Base-by-base conservation (phyloP, 92 coral and sea anemone species). In the Porites lobata region DNA sequence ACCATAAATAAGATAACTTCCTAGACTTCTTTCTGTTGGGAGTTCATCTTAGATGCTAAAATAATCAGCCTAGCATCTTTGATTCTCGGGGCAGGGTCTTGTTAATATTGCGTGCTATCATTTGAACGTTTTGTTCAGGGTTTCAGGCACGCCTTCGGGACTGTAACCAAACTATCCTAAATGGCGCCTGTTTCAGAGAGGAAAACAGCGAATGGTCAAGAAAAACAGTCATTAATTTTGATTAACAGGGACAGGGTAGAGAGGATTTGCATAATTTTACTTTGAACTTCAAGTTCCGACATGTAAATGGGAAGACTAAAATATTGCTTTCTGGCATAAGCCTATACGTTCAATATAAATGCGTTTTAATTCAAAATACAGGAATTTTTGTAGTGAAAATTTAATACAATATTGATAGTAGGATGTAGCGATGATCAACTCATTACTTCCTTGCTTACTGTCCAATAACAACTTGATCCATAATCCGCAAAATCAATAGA, bases 191-290 rank as follows among this genome's bases (percentile, higher is more conserved):
- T 66, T 69, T 50, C 56, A 76, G 38, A 32, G 47, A 38, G 19
- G 58, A 72, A 21, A 52, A 14, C 65, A 56, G 5, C 38, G 58
- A 38, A 57, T 22, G 20, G 22, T 52, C 51, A 74, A 74, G 22
- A 5, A 50, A 50, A 47, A 69, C 51, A 81, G 52, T 82, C 86
- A 82, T 82, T 82, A 82, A 82, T 82, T 82, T 58, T 82, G 38
- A 80, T 70, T 82, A 56, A 66, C 69, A 38, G 22, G 14, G 78
- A 82, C 78, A 82, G 86, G 47, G 53, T 82, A 21, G 20, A 68
- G 22, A 67, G 86, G 78, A 82, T 82, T 82, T 82, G 67, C 8
- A 24, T 70, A 52, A 69, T 54, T 81, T 43, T 54, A 12, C 51
- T 9, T 12, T 53, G 85, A 76, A 81, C 69, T 81, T 66, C 54